Percentiles rank a stretch among this genome's conserved stretches.
Conservation (phyloP, 2,888 invertebrate species). For the Harpalus rubripes region DNA sequence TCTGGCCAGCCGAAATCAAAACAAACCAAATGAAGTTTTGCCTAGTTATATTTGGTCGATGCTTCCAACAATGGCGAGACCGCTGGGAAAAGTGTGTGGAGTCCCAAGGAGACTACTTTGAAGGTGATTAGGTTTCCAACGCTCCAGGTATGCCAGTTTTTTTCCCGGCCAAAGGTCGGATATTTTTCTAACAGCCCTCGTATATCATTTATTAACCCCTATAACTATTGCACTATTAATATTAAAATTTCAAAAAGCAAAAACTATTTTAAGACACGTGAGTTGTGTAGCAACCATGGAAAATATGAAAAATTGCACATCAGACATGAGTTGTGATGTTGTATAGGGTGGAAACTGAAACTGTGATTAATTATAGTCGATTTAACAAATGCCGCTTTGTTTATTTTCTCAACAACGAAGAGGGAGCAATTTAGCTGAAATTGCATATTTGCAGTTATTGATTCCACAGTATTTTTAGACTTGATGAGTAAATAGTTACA, state of each 20-base stretch:
- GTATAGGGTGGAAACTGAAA: not conserved
- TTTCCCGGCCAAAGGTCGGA: too few species aligned
- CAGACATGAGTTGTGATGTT: not conserved
- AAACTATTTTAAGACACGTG: not conserved
- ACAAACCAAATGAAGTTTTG: too few species aligned
- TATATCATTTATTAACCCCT: not conserved
- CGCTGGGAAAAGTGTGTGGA: too few species aligned
- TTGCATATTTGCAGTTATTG: constrained; percentile 42
- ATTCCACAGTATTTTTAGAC: constrained; percentile 25
- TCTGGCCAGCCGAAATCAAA: too few species aligned
- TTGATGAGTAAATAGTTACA: constrained; percentile 33
- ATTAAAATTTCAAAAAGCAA: not conserved
- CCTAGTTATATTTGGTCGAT: too few species aligned
- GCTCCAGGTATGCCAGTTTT: too few species aligned
- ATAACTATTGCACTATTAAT: not conserved
- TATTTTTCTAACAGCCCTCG: too few species aligned
- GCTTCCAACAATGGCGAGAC: too few species aligned
- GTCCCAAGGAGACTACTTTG: too few species aligned
- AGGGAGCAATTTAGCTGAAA: constrained; percentile 27
- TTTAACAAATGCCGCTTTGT: constrained; percentile 28
- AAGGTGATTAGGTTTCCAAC: too few species aligned
- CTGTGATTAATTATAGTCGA: constrained; percentile 26
- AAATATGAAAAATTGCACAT: constrained; percentile 36
- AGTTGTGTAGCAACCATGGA: not conserved
- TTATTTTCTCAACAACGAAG: constrained; percentile 29